Base-by-base conservation (phyloP, 2,888 invertebrate genomes). In the Metallyticus violacea region DNA sequence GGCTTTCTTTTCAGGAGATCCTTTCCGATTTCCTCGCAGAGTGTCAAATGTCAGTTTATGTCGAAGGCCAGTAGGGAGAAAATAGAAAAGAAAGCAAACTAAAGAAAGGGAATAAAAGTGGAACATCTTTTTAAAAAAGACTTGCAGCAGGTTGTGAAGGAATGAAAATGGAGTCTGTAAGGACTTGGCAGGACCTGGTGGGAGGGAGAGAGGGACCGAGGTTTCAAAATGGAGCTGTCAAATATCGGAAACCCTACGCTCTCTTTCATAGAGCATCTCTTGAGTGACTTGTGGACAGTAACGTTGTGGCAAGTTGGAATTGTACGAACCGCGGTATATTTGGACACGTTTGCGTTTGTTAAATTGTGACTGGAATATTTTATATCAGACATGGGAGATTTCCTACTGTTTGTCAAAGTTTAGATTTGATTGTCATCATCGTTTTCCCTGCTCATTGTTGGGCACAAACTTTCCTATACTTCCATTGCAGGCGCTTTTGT, bases 31-130 rank as follows among this genome's bases (percentile, higher is more conserved):
- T 77, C 25, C 29, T 81, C 29, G 81, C 81, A 9, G 77, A 77
- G 77, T 83, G 83, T 83, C 83, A 83, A 83, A 83, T 83, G 83
- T 83, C 83, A 83, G 83, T 83, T 83, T 83, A 83, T 83, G 83
- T 83, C 83, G 83, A 83, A 83, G 83, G 83, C 77, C 77, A 83
- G 77, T 27, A 82, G 76, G 62, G 30, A 27, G 26, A 76, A 62
- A 62, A 62, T 62, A 62, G 40, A 62, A n/a, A n/a, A n/a, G n/a
- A n/a, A n/a, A n/a, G n/a, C n/a, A n/a, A n/a, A n/a, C n/a, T n/a
- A n/a, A n/a, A n/a, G n/a, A n/a, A 77, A 76, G 26, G 40, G 76
- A 82, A 82, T 82, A 82, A 76, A 29, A 82, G 76, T 82, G 77
- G 77, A 83, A 83, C 27, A 28, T 83, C 83, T 28, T 83, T 83